phyloP scores from a whole-genome alignment of 1,140 invertebrate genomes.

The Bombus breviceps region DNA sequence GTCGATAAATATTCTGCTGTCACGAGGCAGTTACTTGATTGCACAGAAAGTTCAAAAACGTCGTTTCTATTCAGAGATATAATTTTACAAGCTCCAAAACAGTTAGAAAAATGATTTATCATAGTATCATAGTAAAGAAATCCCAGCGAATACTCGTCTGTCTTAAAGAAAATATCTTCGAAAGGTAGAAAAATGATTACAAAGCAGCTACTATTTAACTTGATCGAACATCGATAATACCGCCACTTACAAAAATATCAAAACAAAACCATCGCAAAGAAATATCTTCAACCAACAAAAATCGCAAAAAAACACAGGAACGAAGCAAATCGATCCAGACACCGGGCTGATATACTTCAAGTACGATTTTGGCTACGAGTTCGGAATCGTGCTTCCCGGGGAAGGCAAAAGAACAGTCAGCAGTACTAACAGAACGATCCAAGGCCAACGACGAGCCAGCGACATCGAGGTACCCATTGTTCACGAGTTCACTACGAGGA shows the following conservation, averaged over 20 bases:
- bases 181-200: not conserved
- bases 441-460: constrained; percentile 82
- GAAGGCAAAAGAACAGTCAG: constrained; percentile 83
- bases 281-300: not conserved
- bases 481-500: constrained; percentile 83
- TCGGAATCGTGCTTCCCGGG: constrained; percentile 88
- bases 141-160: not conserved
- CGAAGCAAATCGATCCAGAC: constrained; percentile 90
- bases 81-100: no score
- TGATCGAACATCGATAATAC: not conserved
- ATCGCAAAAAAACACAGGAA: constrained; percentile 83
- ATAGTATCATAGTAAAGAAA: not conserved
- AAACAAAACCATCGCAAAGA: not conserved
- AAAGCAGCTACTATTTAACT: not conserved
- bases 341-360: constrained; percentile 92
- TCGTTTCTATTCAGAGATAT: no score
- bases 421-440: constrained; percentile 80
- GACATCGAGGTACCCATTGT: constrained; percentile 86
- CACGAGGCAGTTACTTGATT: no score
- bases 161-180: not conserved
- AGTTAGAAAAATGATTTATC: not conserved
- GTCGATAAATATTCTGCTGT: no score
- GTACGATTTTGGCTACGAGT: constrained; percentile 92
- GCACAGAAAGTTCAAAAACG: no score
- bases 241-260: not conserved